These are phyloP conservation scores for Magallana angulata DNA, from an alignment of 1,140 invertebrate species.

Conservation along the genomic window DNA sequence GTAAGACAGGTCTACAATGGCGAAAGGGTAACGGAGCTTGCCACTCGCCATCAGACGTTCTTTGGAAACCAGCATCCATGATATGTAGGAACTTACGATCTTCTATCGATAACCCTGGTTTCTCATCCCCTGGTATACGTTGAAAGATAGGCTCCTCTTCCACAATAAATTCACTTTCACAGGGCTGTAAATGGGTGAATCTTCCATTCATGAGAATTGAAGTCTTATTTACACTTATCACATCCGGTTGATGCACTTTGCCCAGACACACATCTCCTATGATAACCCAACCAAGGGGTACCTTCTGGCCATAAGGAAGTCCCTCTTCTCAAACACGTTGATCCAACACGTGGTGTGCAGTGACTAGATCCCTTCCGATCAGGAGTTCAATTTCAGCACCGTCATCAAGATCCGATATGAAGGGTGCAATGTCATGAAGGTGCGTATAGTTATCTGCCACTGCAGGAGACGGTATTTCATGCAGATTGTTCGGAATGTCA, in stretches of 20 bases:
- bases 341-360: no score
- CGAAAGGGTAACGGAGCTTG: conserved; percentile 46
- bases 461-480: conserved; percentile 46
- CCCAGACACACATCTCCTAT: conserved; percentile 10
- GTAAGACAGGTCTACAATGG: no score
- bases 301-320: no score
- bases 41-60: conserved; percentile 40
- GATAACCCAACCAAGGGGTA: no score
- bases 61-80: conserved; percentile 42
- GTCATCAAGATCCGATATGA: no score
- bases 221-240: conserved; percentile 45
- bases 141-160: background rate
- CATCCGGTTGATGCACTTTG: background rate
- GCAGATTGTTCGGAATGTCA: conserved; percentile 37
- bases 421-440: no score
- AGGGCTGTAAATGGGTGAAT: conserved; percentile 43
- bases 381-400: no score
- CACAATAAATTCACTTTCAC: conserved; percentile 39
- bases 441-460: no score
- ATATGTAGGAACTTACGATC: conserved; percentile 48
- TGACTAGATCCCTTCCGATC: no score
- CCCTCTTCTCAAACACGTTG: no score
- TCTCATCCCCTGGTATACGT: conserved; percentile 46
- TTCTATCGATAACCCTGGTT: conserved; percentile 50
- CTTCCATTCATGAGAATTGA: conserved; percentile 42